Conservation (phyloP, 2,797 vertebrate species). For the Gadopsis marmoratus region DNA sequence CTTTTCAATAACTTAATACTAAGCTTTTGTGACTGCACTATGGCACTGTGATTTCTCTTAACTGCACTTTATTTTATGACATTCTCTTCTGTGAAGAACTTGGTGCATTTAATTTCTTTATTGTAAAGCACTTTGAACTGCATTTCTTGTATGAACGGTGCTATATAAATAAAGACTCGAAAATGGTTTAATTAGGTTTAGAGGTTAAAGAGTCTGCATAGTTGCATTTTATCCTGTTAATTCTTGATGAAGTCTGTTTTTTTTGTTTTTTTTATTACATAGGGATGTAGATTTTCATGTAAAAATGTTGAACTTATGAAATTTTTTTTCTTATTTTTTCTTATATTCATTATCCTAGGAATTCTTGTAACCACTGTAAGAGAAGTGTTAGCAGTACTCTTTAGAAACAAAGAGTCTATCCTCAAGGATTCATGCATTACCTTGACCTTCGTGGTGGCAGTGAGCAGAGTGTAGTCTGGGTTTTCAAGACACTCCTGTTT, state of each 20-base stretch:
- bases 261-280: too few relatives aligned
- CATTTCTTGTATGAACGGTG: too few relatives aligned
- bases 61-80: too few relatives aligned
- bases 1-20: neutral
- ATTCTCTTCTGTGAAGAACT: too few relatives aligned
- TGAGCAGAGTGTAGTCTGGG: slow-evolving; percentile 93
- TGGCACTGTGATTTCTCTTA: too few relatives aligned
- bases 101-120: too few relatives aligned
- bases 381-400: neutral
- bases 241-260: neutral
- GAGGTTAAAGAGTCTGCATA: neutral
- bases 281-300: neutral
- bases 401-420: rapidly evolving
- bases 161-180: too few relatives aligned
- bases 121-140: too few relatives aligned
- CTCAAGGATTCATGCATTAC: slow-evolving; percentile 72
- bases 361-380: neutral
- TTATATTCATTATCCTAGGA: too few relatives aligned
- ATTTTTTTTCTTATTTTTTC: too few relatives aligned
- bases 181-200: neutral
- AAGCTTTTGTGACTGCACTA: neutral
- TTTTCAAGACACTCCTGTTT: slow-evolving; percentile 95
- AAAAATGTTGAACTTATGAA: neutral
- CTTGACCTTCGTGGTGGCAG: slow-evolving; percentile 97
- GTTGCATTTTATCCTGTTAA: neutral